phyloP scores from a whole-genome alignment of 2,888 invertebrate species.

The Latrodectus hesperus region DNA sequence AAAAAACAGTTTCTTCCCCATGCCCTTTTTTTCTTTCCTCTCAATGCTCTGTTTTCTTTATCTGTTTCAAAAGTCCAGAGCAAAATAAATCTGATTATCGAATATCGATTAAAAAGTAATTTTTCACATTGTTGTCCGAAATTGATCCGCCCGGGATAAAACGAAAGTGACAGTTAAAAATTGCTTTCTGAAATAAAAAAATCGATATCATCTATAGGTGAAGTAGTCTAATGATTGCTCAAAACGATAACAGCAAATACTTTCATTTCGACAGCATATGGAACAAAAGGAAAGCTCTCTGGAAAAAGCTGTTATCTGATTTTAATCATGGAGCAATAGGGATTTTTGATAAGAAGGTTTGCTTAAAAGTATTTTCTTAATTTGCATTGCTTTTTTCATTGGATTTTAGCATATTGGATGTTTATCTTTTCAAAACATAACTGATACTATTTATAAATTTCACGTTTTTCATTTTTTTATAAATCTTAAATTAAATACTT shows the following conservation, averaged over 20 bases:
- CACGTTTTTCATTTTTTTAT: no score
- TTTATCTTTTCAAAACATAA: no score
- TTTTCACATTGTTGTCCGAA: conserved; percentile 69
- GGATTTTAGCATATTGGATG: no score
- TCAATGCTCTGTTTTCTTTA: conserved; percentile 22
- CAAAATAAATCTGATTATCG: conserved; percentile 69
- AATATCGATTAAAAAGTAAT: conserved; percentile 70
- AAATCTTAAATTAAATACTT: no score
- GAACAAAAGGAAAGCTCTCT: conserved; percentile 2
- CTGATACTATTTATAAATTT: no score
- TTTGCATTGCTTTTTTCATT: no score
- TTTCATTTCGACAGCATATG: conserved; percentile 57
- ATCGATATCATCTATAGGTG: conserved; percentile 54
- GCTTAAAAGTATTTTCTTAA: background rate
- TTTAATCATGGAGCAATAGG: conserved; percentile 53
- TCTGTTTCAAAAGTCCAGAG: conserved; percentile 46
- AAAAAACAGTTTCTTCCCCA: conserved; percentile 15
- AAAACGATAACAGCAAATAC: conserved; percentile 67
- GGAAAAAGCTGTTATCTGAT: conserved; percentile 9
- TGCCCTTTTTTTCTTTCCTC: background rate
- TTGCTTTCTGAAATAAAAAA: conserved; percentile 46
- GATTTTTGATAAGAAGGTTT: conserved; percentile 16
- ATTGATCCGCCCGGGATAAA: conserved; percentile 67
- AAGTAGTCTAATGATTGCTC: conserved; percentile 64
- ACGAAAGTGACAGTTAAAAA: conserved; percentile 68